Evolutionary conservation across 1,140 invertebrate genomes (phyloP).

Genomic region (Pinna nobilis): DNA sequence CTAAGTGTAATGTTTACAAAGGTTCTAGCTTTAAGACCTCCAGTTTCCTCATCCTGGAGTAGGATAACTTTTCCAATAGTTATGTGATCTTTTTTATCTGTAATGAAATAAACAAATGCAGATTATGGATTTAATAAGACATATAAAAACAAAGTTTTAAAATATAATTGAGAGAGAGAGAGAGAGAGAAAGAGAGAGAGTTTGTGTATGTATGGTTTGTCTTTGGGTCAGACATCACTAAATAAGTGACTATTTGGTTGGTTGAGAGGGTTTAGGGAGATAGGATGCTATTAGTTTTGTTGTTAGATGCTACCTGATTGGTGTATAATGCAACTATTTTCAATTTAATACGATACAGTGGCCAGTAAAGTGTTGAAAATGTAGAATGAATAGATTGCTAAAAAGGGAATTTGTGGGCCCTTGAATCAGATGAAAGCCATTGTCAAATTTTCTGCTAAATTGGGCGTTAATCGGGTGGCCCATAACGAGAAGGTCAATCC

Average conservation of each 20-base stretch:
- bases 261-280: not conserved
- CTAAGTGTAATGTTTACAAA: constrained; percentile 57
- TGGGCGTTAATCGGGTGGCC: too few species aligned
- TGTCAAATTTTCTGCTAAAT: too few species aligned
- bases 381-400: too few species aligned
- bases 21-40: constrained; percentile 53
- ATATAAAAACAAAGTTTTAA: not conserved
- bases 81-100: constrained; percentile 41
- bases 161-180: not conserved
- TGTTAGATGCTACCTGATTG: too few species aligned
- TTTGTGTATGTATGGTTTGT: not conserved
- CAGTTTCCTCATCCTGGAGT: constrained; percentile 43
- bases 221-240: not conserved
- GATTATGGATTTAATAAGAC: not conserved
- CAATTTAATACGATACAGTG: too few species aligned
- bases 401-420: too few species aligned
- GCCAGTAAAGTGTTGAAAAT: too few species aligned
- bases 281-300: too few species aligned
- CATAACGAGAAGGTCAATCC: too few species aligned
- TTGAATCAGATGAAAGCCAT: too few species aligned
- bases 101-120: constrained; percentile 21
- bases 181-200: too few species aligned
- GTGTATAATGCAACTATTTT: too few species aligned
- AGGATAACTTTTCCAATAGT: constrained; percentile 50
- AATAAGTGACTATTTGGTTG: not conserved